Conservation (phyloP, 2,888 invertebrate genomes). For the Pandemis corylana region DNA sequence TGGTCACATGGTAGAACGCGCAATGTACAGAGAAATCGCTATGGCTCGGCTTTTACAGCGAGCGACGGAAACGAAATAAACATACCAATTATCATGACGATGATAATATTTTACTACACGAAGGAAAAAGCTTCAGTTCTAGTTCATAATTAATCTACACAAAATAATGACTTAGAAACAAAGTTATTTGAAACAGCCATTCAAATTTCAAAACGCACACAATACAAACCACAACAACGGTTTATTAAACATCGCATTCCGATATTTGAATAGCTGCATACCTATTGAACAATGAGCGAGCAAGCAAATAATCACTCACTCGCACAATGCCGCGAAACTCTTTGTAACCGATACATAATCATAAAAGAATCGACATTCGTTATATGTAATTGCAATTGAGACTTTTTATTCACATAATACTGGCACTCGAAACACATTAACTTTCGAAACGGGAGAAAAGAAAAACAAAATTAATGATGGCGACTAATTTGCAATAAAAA, state of each 20-base stretch:
- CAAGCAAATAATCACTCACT: conserved; percentile 53
- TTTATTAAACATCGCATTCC: conserved; percentile 34
- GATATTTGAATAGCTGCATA: conserved; percentile 34
- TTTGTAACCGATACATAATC: conserved; percentile 70
- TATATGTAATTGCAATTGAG: conserved; percentile 65
- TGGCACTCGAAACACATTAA: conserved; percentile 75
- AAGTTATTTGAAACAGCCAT: conserved; percentile 2
- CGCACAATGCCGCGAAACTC: conserved; percentile 56
- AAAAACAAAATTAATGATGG: conserved; percentile 85
- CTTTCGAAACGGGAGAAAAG: conserved; percentile 71
- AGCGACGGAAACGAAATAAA: too few species aligned
- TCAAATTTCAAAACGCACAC: conserved; percentile 16
- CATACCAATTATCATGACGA: too few species aligned
- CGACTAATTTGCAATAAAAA: conserved; percentile 84
- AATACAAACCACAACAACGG: conserved; percentile 37
- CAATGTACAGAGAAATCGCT: too few species aligned
- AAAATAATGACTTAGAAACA: background rate
- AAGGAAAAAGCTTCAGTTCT: too few species aligned
- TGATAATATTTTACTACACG: too few species aligned
- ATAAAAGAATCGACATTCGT: conserved; percentile 58
- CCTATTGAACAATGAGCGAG: conserved; percentile 38
- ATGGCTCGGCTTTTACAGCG: too few species aligned
- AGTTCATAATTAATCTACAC: background rate
- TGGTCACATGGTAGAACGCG: too few species aligned
- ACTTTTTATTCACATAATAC: conserved; percentile 61